These are phyloP conservation scores for Belgica antarctica DNA, from an alignment of 2,888 invertebrate genomes.

Conservation along the genomic window DNA sequence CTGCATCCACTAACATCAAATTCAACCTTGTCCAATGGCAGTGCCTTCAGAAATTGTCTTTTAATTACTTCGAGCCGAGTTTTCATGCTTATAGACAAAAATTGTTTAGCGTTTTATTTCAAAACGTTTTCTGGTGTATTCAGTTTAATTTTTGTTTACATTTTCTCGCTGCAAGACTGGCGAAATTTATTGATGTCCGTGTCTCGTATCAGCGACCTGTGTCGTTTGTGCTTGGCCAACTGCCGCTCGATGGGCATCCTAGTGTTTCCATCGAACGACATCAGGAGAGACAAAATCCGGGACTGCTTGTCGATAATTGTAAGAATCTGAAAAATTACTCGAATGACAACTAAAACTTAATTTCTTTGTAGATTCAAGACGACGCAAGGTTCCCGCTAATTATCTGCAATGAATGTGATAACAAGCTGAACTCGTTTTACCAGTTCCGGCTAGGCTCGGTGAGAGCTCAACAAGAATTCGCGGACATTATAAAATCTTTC, in stretches of 20 bases:
- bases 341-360: not conserved
- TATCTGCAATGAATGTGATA: slow-evolving; percentile 34
- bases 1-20: not conserved
- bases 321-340: not conserved
- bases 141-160: not conserved
- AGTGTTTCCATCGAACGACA: not conserved
- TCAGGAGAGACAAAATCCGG: slow-evolving; percentile 10
- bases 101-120: not conserved
- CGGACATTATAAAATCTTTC: slow-evolving; percentile 23
- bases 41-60: slow-evolving; percentile 50
- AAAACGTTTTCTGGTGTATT: no score
- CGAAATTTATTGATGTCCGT: not conserved
- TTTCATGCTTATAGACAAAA: not conserved
- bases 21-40: slow-evolving; percentile 49
- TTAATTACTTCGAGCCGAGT: not conserved
- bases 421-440: slow-evolving; percentile 22
- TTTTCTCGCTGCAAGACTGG: no score
- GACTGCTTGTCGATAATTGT: slow-evolving; percentile 29
- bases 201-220: slow-evolving; percentile 19
- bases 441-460: slow-evolving; percentile 28
- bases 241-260: slow-evolving; percentile 13
- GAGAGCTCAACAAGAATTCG: slow-evolving; percentile 34
- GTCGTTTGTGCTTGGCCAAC: slow-evolving; percentile 14
- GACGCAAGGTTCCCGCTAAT: slow-evolving; percentile 5
- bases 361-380: slow-evolving; percentile 10